phyloP scores from a whole-genome alignment of 2,113 vertebrate species.

The Microcebus griseorufus region DNA sequence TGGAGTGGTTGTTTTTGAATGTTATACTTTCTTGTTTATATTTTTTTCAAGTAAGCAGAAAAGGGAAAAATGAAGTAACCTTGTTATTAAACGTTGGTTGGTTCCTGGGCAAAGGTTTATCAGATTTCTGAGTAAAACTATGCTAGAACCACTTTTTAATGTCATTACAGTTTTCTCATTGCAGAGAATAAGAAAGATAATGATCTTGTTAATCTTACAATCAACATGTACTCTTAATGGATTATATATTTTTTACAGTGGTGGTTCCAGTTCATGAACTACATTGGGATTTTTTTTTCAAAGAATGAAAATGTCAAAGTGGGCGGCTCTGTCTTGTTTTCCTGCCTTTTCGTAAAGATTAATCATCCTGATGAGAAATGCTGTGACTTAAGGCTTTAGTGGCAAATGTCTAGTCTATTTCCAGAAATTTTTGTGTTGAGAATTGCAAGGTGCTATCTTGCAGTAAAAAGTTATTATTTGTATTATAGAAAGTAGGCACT shows the following conservation, averaged over 20 bases:
- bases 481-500: conserved; percentile 31
- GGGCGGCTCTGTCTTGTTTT: conserved; percentile 84
- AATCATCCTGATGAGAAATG: conserved; percentile 86
- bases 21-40: conserved; percentile 46
- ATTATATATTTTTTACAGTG: conserved; percentile 68
- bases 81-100: conserved; percentile 62
- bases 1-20: not conserved
- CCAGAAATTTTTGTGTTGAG: conserved; percentile 78
- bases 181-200: conserved; percentile 76
- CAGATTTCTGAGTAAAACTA: conserved; percentile 85
- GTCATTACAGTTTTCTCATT: conserved; percentile 79
- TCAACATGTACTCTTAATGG: conserved; percentile 73
- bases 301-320: conserved; percentile 87
- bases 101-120: conserved; percentile 81
- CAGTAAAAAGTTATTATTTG: conserved; percentile 36
- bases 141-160: conserved; percentile 71
- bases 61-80: conserved; percentile 65
- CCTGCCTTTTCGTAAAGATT: conserved; percentile 85
- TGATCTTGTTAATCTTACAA: conserved; percentile 75
- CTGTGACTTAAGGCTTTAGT: conserved; percentile 80
- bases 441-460: conserved; percentile 72
- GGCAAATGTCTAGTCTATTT: conserved; percentile 80
- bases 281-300: conserved; percentile 77
- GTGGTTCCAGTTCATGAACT: conserved; percentile 79
- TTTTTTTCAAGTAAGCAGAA: conserved; percentile 46